Conservation (phyloP, 2,113 vertebrate genomes). For the Raja brachyura region DNA sequence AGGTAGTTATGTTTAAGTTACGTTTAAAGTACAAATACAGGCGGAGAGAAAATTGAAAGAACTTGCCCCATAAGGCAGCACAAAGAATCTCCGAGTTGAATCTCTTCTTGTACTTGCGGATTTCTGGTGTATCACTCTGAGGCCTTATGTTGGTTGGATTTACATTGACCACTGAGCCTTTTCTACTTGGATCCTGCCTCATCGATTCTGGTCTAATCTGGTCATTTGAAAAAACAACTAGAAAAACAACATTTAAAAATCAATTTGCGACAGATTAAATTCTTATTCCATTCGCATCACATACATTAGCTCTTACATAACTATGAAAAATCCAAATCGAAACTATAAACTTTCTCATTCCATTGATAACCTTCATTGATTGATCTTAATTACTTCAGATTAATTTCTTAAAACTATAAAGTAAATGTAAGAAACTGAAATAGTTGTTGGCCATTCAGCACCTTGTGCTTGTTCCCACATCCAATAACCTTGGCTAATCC, state of each 20-base stretch:
- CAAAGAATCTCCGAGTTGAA: constrained; percentile 98
- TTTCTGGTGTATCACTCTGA: constrained; percentile 95
- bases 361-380: background rate
- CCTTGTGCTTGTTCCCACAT: too few relatives aligned
- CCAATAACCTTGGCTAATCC: too few relatives aligned
- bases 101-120: constrained; percentile 98
- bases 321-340: background rate
- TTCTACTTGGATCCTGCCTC: constrained; percentile 86
- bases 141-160: constrained; percentile 97
- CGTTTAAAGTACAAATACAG: background rate
- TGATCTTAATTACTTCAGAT: too few relatives aligned
- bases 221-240: constrained; percentile 84
- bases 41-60: background rate
- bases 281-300: background rate
- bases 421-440: too few relatives aligned
- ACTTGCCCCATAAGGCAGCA: constrained; percentile 92
- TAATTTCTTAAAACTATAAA: too few relatives aligned
- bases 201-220: constrained; percentile 85
- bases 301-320: background rate
- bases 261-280: background rate
- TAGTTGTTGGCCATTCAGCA: too few relatives aligned
- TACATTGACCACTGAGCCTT: constrained; percentile 96
- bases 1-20: background rate
- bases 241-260: constrained; percentile 41
- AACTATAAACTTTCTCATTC: background rate